A percentile compares a stretch with the other conserved stretches of the same genome.
phyloP scores from a whole-genome alignment of 2,888 invertebrate species.

The Cheilosia urbana region DNA sequence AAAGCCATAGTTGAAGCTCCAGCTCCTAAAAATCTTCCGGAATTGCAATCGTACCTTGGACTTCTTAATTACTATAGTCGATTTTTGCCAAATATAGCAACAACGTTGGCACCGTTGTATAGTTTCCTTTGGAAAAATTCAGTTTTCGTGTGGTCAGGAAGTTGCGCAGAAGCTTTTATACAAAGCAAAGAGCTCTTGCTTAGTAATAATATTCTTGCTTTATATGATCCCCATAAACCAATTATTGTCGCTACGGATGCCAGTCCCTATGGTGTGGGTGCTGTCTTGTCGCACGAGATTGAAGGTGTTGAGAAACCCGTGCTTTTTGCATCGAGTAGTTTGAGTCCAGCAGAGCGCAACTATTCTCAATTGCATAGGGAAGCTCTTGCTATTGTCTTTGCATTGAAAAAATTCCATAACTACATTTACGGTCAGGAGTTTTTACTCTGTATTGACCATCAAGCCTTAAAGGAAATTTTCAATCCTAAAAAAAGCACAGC shows the following conservation, averaged over 20 bases:
- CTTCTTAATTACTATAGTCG: conserved; percentile 15
- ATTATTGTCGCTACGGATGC: conserved; percentile 13
- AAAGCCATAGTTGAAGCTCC: conserved; percentile 64
- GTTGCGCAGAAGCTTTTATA: neutral
- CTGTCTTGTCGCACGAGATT: conserved; percentile 4
- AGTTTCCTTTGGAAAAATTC: no score
- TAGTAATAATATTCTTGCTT: neutral
- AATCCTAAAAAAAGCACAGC: conserved; percentile 67
- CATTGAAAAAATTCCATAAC: conserved; percentile 78
- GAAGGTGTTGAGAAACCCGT: conserved; percentile 29
- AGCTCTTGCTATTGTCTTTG: conserved; percentile 21
- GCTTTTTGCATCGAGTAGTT: neutral
- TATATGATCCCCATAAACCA: conserved; percentile 15
- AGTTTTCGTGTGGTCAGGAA: no score
- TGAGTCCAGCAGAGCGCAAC: no score
- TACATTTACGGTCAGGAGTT: conserved; percentile 79
- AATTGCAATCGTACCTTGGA: conserved; percentile 62
- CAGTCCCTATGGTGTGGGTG: conserved; percentile 15
- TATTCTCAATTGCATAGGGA: conserved; percentile 10
- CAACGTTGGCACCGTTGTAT: no score
- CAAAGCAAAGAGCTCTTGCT: conserved; percentile 15
- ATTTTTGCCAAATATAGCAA: no score
- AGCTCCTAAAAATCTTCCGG: conserved; percentile 46
- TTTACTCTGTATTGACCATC: conserved; percentile 65
- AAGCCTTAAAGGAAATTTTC: conserved; percentile 71